Evolutionary conservation across 2,888 invertebrate species (phyloP).

Genomic region (Drosophila nr. medialis): DNA sequence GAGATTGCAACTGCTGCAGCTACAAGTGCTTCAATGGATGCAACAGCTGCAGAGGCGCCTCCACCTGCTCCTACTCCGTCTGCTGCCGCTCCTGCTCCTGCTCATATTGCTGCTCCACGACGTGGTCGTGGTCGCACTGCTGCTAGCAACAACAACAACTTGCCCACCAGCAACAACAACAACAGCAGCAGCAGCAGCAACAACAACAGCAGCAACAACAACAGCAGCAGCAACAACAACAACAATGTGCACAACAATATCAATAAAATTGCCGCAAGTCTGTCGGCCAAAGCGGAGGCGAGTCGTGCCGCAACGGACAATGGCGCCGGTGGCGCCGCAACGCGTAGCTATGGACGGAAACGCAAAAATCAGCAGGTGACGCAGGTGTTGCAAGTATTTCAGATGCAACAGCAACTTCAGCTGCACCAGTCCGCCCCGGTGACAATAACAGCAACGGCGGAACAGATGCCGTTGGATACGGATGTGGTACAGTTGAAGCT

Average conservation of each 20-base stretch:
- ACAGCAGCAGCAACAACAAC: slow-evolving; percentile 61
- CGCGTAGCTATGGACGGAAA: slow-evolving; percentile 82
- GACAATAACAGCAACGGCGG: slow-evolving; percentile 27
- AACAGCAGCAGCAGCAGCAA: slow-evolving; percentile 45
- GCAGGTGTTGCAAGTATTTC: slow-evolving; percentile 62
- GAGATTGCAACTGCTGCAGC: slow-evolving; percentile 28
- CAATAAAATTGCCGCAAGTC: slow-evolving; percentile 80
- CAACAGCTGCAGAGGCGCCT: slow-evolving; percentile 34
- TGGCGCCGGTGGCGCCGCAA: slow-evolving; percentile 24
- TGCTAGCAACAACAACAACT: slow-evolving; percentile 70
- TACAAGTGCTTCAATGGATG: slow-evolving; percentile 40
- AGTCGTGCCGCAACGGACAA: slow-evolving; percentile 49
- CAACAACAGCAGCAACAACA: slow-evolving; percentile 57
- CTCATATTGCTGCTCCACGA: slow-evolving; percentile 44
- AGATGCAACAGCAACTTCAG: background rate
- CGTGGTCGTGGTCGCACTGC: slow-evolving; percentile 79
- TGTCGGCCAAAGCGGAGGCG: slow-evolving; percentile 80
- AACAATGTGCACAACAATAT: slow-evolving; percentile 79
- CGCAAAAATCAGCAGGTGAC: slow-evolving; percentile 82
- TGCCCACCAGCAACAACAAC: slow-evolving; percentile 60
- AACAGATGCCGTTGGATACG: slow-evolving; percentile 13
- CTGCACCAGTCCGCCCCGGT: slow-evolving; percentile 38
- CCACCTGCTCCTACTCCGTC: background rate
- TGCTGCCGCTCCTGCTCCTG: background rate
- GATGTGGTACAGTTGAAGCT: slow-evolving; percentile 46